A percentile compares a stretch with the other conserved stretches of the same genome.
Evolutionary conservation across 2,113 vertebrate genomes (phyloP).

Genomic region (Campylorhamphus procurvoides): DNA sequence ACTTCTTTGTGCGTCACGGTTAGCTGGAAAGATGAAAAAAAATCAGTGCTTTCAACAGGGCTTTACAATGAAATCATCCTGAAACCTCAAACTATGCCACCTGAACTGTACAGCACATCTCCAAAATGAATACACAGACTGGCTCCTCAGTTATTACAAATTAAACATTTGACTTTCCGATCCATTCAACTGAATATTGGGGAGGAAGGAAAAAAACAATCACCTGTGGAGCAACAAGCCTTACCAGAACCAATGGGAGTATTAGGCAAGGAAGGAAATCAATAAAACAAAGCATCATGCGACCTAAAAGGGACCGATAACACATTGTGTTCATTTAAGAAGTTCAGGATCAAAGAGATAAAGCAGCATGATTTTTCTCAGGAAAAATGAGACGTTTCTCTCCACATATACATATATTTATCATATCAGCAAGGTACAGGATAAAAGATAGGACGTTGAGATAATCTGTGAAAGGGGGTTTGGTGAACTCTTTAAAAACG

Average conservation of each 20-base stretch:
- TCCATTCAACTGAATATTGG: background rate
- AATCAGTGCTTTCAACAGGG: slow-evolving; percentile 26
- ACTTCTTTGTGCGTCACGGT: background rate
- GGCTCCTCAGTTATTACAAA: background rate
- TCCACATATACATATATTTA: background rate
- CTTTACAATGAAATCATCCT: background rate
- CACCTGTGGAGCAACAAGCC: slow-evolving; percentile 43
- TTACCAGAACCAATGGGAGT: slow-evolving; percentile 33
- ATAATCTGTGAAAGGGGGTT: background rate
- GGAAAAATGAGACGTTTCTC: background rate
- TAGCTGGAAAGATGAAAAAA: slow-evolving; percentile 51
- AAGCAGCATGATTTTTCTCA: background rate
- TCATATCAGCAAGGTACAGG: background rate
- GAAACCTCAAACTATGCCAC: background rate
- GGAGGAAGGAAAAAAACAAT: background rate
- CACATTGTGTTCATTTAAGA: background rate
- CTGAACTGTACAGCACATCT: background rate
- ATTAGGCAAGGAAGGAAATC: slow-evolving; percentile 32
- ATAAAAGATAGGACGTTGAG: background rate
- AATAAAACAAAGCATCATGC: slow-evolving; percentile 7
- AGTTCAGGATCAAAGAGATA: background rate
- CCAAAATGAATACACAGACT: background rate
- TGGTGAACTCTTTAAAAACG: background rate
- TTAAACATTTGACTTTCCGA: background rate
- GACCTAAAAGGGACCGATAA: slow-evolving; percentile 29